Percentiles rank a stretch among this genome's conserved stretches.
Conservation (phyloP, 1,140 invertebrate species). For the Papilio aristodemus region DNA sequence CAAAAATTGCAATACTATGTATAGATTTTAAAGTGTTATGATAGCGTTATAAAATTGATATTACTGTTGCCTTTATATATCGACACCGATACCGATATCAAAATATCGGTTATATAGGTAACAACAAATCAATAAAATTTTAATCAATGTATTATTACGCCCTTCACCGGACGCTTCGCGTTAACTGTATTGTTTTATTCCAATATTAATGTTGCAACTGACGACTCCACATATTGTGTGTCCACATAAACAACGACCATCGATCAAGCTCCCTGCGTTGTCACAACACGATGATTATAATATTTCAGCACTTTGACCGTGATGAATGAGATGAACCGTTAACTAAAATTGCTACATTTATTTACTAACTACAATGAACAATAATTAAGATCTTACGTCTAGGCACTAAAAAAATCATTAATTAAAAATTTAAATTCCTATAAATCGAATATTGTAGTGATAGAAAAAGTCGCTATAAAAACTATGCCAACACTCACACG, state of each 20-base stretch:
- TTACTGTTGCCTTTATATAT: too few species aligned
- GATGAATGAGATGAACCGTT: constrained; percentile 15
- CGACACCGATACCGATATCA: too few species aligned
- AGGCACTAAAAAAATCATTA: too few species aligned
- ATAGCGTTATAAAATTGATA: too few species aligned
- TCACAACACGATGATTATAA: constrained; percentile 18
- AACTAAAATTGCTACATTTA: neutral
- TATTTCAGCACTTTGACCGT: constrained; percentile 16
- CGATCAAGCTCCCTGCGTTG: constrained; percentile 10
- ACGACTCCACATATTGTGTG: constrained; percentile 5
- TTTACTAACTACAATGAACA: neutral
- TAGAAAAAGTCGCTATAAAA: too few species aligned
- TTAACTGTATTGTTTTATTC: neutral
- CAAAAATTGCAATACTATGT: too few species aligned
- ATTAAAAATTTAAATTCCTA: too few species aligned
- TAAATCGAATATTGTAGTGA: too few species aligned
- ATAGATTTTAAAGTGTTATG: too few species aligned
- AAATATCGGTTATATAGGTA: neutral
- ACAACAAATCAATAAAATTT: neutral
- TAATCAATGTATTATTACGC: neutral
- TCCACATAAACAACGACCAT: constrained; percentile 12
- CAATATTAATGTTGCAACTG: constrained; percentile 10
- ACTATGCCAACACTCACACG: too few species aligned
- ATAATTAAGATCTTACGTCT: neutral
- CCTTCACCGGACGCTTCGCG: neutral